Evolutionary conservation across 1,140 invertebrate genomes (phyloP).

Genomic region (Drosophila trapezifrons): DNA sequence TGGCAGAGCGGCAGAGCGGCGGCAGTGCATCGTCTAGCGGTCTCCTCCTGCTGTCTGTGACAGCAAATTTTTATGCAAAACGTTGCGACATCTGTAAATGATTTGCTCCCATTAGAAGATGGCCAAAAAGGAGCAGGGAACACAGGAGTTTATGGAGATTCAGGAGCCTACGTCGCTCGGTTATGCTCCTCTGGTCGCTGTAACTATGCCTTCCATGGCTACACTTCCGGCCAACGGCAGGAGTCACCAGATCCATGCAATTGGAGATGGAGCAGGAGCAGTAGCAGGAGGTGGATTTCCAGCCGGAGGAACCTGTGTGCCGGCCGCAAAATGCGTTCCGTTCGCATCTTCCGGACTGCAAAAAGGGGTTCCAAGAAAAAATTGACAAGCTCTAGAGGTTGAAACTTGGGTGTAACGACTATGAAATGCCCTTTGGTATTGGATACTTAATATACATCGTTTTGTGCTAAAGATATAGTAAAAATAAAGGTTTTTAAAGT

Average conservation of each 20-base stretch:
- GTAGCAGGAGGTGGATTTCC: constrained; percentile 8
- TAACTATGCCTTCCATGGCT: constrained; percentile 61
- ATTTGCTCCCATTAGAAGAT: constrained; percentile 74
- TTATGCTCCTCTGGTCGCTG: background rate
- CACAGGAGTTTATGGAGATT: constrained; percentile 9
- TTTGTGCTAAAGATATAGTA: too few species aligned
- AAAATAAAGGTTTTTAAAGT: too few species aligned
- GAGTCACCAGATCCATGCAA: constrained; percentile 44
- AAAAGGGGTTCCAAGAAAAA: constrained; percentile 34
- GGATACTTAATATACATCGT: background rate
- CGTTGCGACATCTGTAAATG: constrained; percentile 80
- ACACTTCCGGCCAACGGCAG: constrained; percentile 60
- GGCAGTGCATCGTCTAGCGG: background rate
- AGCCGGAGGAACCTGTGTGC: constrained; percentile 28
- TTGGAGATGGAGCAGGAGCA: constrained; percentile 10
- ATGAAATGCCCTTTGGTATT: background rate
- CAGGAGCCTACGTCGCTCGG: constrained; percentile 5
- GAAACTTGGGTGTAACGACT: background rate
- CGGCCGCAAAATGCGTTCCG: constrained; percentile 69
- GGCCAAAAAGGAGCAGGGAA: background rate
- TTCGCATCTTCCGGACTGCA: constrained; percentile 57
- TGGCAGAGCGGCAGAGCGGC: constrained; percentile 1
- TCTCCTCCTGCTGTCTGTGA: constrained; percentile 46
- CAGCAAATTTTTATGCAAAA: constrained; percentile 73
- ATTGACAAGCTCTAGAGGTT: constrained; percentile 6